phyloP scores from a whole-genome alignment of 2,113 vertebrate genomes.

The Isichthys henryi region DNA sequence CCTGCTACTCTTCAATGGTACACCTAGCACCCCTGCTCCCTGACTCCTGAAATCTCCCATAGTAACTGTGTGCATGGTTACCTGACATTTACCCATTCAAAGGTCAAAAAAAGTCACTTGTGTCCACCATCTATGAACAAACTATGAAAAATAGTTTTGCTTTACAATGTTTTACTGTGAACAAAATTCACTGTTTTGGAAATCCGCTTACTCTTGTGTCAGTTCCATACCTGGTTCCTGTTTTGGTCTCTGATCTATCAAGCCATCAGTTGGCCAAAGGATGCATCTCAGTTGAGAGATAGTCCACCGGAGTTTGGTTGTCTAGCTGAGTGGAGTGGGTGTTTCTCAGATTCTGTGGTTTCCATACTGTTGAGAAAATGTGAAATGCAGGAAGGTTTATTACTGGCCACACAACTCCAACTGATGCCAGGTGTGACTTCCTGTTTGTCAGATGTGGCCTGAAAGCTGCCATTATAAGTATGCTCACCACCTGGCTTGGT shows the following conservation, averaged over 20 bases:
- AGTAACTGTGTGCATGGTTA: not conserved
- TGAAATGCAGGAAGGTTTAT: not conserved
- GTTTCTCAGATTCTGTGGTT: not conserved
- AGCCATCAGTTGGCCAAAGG: not conserved
- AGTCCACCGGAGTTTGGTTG: too few species aligned
- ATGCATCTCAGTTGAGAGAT: not conserved
- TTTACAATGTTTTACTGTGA: not conserved
- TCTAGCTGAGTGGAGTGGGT: not conserved
- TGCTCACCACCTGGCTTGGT: not conserved
- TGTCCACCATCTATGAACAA: not conserved
- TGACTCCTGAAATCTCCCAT: not conserved
- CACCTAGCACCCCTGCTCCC: not conserved
- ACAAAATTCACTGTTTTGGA: not conserved
- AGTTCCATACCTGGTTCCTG: not conserved
- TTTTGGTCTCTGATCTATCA: not conserved
- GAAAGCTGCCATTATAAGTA: not conserved
- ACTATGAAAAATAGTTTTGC: not conserved
- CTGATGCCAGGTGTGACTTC: not conserved
- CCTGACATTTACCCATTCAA: not conserved
- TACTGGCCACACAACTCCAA: not conserved
- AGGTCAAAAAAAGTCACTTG: not conserved
- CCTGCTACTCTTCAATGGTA: slow-evolving; percentile 81
- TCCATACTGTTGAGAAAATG: not conserved
- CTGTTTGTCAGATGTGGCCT: not conserved
- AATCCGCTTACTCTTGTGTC: not conserved